Base-by-base conservation (phyloP, 2,113 vertebrate species). In the Hepsetus odoe region DNA sequence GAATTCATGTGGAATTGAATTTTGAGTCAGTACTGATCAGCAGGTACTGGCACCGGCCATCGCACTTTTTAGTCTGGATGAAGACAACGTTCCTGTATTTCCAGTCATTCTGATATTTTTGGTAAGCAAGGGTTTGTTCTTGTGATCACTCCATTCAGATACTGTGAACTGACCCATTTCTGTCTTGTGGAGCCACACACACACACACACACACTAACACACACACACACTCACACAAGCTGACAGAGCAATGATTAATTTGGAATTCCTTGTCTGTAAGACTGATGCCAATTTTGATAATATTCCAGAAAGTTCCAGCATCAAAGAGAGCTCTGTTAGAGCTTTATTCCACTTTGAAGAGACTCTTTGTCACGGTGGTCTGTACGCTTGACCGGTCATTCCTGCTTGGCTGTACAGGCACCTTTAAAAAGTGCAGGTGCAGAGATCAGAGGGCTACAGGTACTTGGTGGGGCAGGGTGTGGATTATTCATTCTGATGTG, bases 231-330 rank as follows among this genome's bases (percentile, higher is more conserved):
- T 59, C n/a, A 59, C 33, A 72, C 20, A 35, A 6, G 7, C 32
- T 26, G 33, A n/a, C 32, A 58, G 46, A 61, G 55, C 35, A 56
- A 74, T 62, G 24, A 40, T 61, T 74, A 56, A 73, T 26, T 74
- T 72, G 28, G 69, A 28, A 72, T 49, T 30, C 46, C 69, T 74
- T 59, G 14, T 56, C 38, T 46, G 10, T 51, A 51, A 58, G 46
- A 44, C 40, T 58, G 86, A 79, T 82, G 75, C 58, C 72, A 81
- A 28, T 83, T 84, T 81, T 42, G n/a, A 83, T 84, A 79, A 82
- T 64, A 79, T 85, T 87, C 84, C 81, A 87, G 81, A 80, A 69
- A 81, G 84, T 74, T 82, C 76, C 74, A 72, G 65, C 79, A 86
- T 83, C 5, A 35, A 88, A 85, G 80, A 79, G 74, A 80, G 80